Base-by-base conservation (phyloP, 2,113 vertebrate genomes). In the Mobula birostris region DNA sequence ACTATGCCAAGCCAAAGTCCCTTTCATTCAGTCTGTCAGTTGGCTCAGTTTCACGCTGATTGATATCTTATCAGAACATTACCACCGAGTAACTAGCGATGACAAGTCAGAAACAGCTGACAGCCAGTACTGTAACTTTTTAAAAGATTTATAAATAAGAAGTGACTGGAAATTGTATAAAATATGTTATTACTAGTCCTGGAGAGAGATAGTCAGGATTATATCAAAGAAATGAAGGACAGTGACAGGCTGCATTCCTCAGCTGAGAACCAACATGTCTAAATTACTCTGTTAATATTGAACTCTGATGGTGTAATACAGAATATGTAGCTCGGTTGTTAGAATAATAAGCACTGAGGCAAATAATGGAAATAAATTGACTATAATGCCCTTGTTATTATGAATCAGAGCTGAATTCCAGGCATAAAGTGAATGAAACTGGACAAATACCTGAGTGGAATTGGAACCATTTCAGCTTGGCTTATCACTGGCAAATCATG, bases 61-160 rank as follows among this genome's bases (percentile, higher is more conserved):
- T 68, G 85, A 90, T 90, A 90, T 66, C 14, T 90, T 32, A n/a
- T 66, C n/a, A n/a, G 58, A 7, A 90, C 1, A 15, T 8, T 90
- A n/a, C 7, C 21, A 58, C 82, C 8, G 61, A 32, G 66, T 90
- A 12, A 63, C 15, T 90, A n/a, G 19, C 0, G 14, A 63, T 90
- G 85, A 27, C 61, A 88, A n/a, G 56, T n/a, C 58, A n/a, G 29
- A 66, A 90, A n/a, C 61, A 32, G 29, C 85, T 11, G 29, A 32
- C 63, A 90, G 58, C 4, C 14, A 7, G 24, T 87, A 27, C 21
- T 87, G n/a, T 19, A 66, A 19, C 5, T 36, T 5, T 15, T 29
- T 90, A 29, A 66, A 90, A 68, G 7, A 32, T 19, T 90, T 90
- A n/a, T 90, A 66, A 63, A 90, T 74, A 90, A 32, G 61, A 90